Base-by-base conservation (phyloP, 1,140 invertebrate genomes). In the Potamilus streckersoni region DNA sequence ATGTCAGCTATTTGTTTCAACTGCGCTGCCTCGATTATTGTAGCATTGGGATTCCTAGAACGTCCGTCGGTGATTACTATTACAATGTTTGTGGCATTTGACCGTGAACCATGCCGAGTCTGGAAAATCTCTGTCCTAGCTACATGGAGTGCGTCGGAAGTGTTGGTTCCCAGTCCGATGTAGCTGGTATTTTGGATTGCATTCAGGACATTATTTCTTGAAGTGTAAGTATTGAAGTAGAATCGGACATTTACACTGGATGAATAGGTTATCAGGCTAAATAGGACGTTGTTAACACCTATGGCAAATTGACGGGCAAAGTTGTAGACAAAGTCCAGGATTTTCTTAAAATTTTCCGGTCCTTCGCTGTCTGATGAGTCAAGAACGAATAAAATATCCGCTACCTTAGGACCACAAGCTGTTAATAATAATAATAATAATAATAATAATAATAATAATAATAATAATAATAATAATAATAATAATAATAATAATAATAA, bases 351-450 rank as follows among this genome's bases (percentile, higher is more conserved):
- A 55, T 79, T 75, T 2, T 71, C 66, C 19, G 73, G 19, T 11
- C 75, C 76, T 66, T 82, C 76, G 27, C 79, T 80, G 57, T 73
- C 76, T 14, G 81, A 83, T 1, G 77, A 76, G 60, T 83, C 81
- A 14, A 83, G 63, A n/a, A 83, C 55, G 65, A 83, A 78, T 2
- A 81, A 71, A 27, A 83, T 66, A 89, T 91, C 71, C 6, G 79
- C 79, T 12, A 64, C 66, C 15, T 73, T 60, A 13, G 71, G 58
- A 11, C 71, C 74, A 65, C 81, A 83, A 19, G 64, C 81, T 79
- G 69, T 58, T 79, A 69, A 31, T 20, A 15, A 27, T 20, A 60
- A 71, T 59, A 59, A 20, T 13, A 57, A 71, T 49, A 49, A 49
- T 49, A 49, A 49, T 49, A 49, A 49, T 49, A 49, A 49, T 38